Evolutionary conservation across 2,113 vertebrate species (phyloP).

Genomic region (Nibea albiflora): DNA sequence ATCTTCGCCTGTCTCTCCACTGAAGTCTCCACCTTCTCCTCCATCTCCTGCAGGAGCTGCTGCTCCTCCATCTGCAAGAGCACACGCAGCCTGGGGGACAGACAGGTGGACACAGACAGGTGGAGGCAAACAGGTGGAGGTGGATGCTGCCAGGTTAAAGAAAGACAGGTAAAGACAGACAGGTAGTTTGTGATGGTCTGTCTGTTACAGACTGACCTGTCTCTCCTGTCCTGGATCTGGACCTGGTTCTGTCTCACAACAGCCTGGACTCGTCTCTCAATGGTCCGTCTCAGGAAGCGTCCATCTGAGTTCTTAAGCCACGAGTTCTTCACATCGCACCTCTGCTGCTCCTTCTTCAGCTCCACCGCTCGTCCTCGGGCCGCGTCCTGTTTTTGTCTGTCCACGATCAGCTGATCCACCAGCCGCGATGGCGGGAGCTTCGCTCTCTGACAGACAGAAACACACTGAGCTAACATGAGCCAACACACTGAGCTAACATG

Average conservation of each 20-base stretch:
- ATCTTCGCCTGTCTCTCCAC: constrained; percentile 85
- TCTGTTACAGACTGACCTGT: constrained; percentile 80
- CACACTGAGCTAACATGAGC: too few relatives aligned
- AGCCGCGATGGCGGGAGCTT: constrained; percentile 63
- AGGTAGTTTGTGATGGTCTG: too few relatives aligned
- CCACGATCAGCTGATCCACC: constrained; percentile 55
- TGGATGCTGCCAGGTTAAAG: background rate
- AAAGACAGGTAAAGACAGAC: background rate
- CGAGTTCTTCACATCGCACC: constrained; percentile 33
- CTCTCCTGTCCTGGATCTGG: constrained; percentile 80
- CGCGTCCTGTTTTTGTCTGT: constrained; percentile 66
- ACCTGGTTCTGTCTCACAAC: constrained; percentile 77
- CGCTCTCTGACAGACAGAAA: constrained; percentile 76
- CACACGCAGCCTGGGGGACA: constrained; percentile 82
- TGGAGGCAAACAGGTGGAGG: background rate
- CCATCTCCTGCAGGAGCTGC: constrained; percentile 83
- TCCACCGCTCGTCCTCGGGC: constrained; percentile 64
- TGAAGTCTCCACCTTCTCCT: constrained; percentile 79
- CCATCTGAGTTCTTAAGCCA: constrained; percentile 80
- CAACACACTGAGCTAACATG: too few relatives aligned
- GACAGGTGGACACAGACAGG: background rate
- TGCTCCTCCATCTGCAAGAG: constrained; percentile 89
- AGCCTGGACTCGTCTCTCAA: constrained; percentile 72
- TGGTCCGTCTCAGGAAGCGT: constrained; percentile 61
- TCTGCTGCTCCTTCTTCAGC: constrained; percentile 69